These are phyloP conservation scores for Megaleporinus macrocephalus DNA, from an alignment of 2,113 vertebrate genomes.

Conservation along the genomic window DNA sequence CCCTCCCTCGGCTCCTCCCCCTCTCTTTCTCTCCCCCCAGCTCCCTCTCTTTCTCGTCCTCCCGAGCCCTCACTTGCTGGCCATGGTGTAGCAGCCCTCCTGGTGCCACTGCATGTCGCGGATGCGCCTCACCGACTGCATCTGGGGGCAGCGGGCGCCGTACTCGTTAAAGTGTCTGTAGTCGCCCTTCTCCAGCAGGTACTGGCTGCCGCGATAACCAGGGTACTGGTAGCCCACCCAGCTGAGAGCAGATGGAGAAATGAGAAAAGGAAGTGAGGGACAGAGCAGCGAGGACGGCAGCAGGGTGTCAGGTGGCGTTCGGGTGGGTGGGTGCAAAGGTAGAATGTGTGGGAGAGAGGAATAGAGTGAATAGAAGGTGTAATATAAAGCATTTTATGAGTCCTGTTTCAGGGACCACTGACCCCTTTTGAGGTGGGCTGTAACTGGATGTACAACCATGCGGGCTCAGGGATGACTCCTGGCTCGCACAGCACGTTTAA, in stretches of 20 bases:
- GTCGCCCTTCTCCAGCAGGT: slow-evolving; percentile 84
- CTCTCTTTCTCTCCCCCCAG: slow-evolving; percentile 53
- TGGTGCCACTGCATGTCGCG: slow-evolving; percentile 86
- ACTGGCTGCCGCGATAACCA: slow-evolving; percentile 85
- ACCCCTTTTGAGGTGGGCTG: slow-evolving; percentile 10
- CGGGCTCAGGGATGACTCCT: not conserved
- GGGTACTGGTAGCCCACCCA: slow-evolving; percentile 82
- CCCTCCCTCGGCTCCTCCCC: slow-evolving; percentile 45
- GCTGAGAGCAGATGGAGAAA: slow-evolving; percentile 54
- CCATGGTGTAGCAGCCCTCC: slow-evolving; percentile 73
- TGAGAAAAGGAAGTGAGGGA: not conserved
- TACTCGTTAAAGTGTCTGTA: slow-evolving; percentile 85
- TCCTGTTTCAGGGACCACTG: slow-evolving; percentile 16
- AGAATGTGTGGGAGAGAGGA: slow-evolving; percentile 20
- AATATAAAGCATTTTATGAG: slow-evolving; percentile 2
- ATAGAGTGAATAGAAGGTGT: slow-evolving; percentile 33
- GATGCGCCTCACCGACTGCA: slow-evolving; percentile 83
- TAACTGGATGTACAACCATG: not conserved
- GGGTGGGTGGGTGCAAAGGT: slow-evolving; percentile 16
- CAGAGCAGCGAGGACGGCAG: not conserved
- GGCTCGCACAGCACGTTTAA: not conserved
- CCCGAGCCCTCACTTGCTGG: slow-evolving; percentile 70
- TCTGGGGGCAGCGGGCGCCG: slow-evolving; percentile 77
- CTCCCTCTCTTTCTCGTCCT: slow-evolving; percentile 70
- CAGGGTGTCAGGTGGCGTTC: slow-evolving; percentile 27